Evolutionary conservation across 2,113 vertebrate genomes (phyloP).

Genomic region (Chaetorhynchus papuensis): DNA sequence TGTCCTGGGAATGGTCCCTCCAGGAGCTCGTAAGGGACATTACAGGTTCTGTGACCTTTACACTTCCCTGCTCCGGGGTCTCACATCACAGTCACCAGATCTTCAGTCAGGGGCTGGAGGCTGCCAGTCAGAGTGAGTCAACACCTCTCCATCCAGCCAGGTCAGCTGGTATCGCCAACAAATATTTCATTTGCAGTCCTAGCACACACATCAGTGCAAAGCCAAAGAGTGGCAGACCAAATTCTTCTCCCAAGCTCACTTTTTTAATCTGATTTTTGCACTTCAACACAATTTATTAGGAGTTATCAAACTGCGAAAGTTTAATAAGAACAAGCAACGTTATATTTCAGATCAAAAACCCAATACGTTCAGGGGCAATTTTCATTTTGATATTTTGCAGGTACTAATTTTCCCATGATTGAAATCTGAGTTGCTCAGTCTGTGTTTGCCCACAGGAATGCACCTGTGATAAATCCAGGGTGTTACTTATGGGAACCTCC

Average conservation of each 20-base stretch:
- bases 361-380: neutral
- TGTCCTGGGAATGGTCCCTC: neutral
- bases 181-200: neutral
- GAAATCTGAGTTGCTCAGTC: neutral
- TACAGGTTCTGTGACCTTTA: neutral
- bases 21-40: neutral
- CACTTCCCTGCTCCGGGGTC: neutral
- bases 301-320: neutral
- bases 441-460: neutral
- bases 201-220: neutral
- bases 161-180: neutral
- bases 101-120: neutral
- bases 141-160: neutral
- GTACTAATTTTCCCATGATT: neutral
- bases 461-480: neutral
- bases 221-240: neutral
- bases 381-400: neutral
- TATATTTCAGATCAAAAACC: neutral
- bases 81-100: neutral
- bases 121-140: neutral
- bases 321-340: fast-evolving
- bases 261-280: neutral
- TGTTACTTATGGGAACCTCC: neutral
- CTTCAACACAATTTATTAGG: neutral
- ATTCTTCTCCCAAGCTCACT: neutral